Percentiles rank a stretch among this genome's conserved stretches.
Conservation (phyloP, 2,888 invertebrate genomes). For the Nebria brevicollis region DNA sequence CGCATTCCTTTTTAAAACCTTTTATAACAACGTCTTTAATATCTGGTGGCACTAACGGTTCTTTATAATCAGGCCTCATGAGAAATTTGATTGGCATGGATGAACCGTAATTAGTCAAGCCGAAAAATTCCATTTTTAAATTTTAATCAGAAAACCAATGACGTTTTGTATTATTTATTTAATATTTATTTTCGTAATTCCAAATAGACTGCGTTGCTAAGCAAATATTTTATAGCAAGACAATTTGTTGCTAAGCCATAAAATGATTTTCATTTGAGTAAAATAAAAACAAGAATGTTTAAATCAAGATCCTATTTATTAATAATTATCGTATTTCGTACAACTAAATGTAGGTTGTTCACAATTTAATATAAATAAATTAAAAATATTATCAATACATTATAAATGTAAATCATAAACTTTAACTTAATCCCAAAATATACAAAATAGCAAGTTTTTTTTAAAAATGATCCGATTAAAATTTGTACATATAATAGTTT, state of each 20-base stretch:
- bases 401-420: not conserved
- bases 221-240: too few species aligned
- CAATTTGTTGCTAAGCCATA: too few species aligned
- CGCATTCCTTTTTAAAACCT: conserved; percentile 50
- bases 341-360: not conserved
- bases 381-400: not conserved
- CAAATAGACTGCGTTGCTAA: not conserved
- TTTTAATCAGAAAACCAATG: not conserved
- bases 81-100: conserved; percentile 66
- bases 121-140: conserved; percentile 67
- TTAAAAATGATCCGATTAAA: not conserved
- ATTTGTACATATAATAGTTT: not conserved
- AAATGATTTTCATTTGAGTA: too few species aligned
- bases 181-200: not conserved
- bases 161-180: not conserved
- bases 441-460: not conserved
- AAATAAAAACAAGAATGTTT: not conserved
- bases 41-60: conserved; percentile 62
- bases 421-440: not conserved
- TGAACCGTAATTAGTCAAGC: conserved; percentile 64
- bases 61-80: conserved; percentile 63
- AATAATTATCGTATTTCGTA: conserved; percentile 7
- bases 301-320: not conserved
- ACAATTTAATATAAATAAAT: conserved; percentile 2
- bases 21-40: conserved; percentile 60